phyloP scores from a whole-genome alignment of 2,888 invertebrate genomes.

The Odontothrips loti region DNA sequence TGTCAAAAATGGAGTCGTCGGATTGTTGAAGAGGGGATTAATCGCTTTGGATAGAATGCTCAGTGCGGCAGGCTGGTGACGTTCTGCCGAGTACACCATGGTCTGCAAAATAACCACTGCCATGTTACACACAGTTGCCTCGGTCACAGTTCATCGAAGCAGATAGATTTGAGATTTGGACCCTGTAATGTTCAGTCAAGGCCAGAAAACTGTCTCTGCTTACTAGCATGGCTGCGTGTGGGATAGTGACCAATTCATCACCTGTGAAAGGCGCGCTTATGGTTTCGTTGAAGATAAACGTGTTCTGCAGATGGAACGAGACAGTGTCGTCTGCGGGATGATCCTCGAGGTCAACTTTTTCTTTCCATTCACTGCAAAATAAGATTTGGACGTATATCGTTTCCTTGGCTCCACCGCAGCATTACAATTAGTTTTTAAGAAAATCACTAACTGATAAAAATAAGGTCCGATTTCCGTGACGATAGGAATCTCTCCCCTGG shows the following conservation, averaged over 20 bases:
- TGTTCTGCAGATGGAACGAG: constrained; percentile 63
- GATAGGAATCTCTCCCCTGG: constrained; percentile 64
- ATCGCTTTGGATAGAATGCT: constrained; percentile 65
- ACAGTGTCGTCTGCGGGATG: constrained; percentile 68
- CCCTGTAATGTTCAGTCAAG: too few species aligned
- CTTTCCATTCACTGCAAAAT: constrained; percentile 68
- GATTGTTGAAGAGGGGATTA: constrained; percentile 63
- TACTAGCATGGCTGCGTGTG: constrained; percentile 69
- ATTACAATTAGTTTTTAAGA: too few species aligned
- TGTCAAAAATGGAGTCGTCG: constrained; percentile 58
- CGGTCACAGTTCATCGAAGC: too few species aligned
- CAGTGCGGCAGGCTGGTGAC: constrained; percentile 60
- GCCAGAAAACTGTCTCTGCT: constrained; percentile 39
- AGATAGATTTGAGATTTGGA: neutral
- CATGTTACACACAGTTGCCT: neutral
- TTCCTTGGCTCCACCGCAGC: too few species aligned
- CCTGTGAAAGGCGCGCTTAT: constrained; percentile 55
- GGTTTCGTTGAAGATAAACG: constrained; percentile 62
- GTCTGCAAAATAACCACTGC: constrained; percentile 46
- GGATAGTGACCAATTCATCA: constrained; percentile 63
- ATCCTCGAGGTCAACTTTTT: constrained; percentile 70
- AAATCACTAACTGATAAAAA: constrained; percentile 67
- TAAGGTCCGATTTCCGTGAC: constrained; percentile 77
- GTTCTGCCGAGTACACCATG: constrained; percentile 55
- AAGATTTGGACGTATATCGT: neutral